phyloP scores from a whole-genome alignment of 2,113 vertebrate genomes.

The Malurus elegans region DNA sequence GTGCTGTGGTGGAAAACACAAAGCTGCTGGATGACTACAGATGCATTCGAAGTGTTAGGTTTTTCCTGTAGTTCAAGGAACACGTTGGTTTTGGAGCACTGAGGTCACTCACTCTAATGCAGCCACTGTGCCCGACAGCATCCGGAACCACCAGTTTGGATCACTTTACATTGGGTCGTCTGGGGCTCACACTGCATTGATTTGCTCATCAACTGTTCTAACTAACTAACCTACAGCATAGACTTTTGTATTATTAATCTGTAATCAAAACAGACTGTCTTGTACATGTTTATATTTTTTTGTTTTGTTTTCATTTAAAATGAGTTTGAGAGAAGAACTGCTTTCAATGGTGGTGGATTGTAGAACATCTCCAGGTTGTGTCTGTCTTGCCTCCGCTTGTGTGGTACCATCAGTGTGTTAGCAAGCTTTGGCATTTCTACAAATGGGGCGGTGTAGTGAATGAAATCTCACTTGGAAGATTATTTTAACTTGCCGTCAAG shows the following conservation, averaged over 20 bases:
- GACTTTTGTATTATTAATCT: constrained; percentile 75
- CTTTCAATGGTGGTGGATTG: constrained; percentile 59
- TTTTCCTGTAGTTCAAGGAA: constrained; percentile 55
- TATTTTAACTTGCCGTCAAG: constrained; percentile 58
- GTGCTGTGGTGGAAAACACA: constrained; percentile 97
- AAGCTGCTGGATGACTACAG: constrained; percentile 84
- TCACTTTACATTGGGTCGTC: background rate
- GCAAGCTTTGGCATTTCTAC: constrained; percentile 36
- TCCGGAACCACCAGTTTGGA: constrained; percentile 32
- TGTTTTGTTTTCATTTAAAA: constrained; percentile 49
- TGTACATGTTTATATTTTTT: constrained; percentile 69
- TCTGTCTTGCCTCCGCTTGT: constrained; percentile 25
- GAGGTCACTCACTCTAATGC: constrained; percentile 33
- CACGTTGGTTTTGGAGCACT: constrained; percentile 59
- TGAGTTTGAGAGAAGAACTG: constrained; percentile 73
- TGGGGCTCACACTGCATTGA: constrained; percentile 58
- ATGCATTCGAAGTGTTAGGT: background rate
- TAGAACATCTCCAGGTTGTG: constrained; percentile 42
- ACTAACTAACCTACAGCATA: constrained; percentile 67
- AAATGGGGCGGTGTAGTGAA: constrained; percentile 13
- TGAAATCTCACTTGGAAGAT: constrained; percentile 40
- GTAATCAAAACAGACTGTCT: constrained; percentile 76
- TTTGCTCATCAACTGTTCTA: constrained; percentile 69
- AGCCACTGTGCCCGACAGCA: constrained; percentile 53
- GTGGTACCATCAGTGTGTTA: constrained; percentile 1